Percentiles rank a stretch among this genome's conserved stretches.
These are phyloP conservation scores for Drosophila cognata DNA, from an alignment of 2,888 invertebrate genomes.

Conservation along the genomic window DNA sequence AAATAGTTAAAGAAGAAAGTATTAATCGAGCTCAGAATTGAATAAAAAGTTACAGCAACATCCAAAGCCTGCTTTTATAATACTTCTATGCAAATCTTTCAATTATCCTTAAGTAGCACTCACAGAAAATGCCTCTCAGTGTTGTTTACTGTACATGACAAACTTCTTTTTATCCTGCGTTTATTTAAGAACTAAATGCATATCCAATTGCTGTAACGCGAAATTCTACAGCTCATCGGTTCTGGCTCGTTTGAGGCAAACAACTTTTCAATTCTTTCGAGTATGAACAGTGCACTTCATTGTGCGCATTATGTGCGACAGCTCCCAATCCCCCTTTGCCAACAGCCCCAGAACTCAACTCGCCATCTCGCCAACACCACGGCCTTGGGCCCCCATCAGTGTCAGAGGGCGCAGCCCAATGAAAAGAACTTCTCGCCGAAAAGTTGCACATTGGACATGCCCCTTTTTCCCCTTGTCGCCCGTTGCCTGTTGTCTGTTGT, in stretches of 20 bases:
- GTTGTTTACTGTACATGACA: background rate
- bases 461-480: background rate
- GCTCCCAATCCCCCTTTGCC: constrained; percentile 39
- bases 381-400: constrained; percentile 59
- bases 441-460: constrained; percentile 66
- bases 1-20: background rate
- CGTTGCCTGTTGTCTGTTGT: constrained; percentile 8
- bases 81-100: background rate
- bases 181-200: constrained; percentile 29
- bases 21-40: background rate
- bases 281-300: constrained; percentile 83
- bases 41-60: background rate
- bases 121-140: background rate
- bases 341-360: background rate
- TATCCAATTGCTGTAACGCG: constrained; percentile 15
- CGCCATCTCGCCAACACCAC: constrained; percentile 3
- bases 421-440: constrained; percentile 79
- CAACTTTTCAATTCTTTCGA: constrained; percentile 77
- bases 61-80: background rate
- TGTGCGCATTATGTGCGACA: constrained; percentile 82
- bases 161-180: constrained; percentile 24
- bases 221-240: constrained; percentile 10
- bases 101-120: background rate
- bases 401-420: constrained; percentile 71
- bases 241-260: constrained; percentile 50